phyloP scores from a whole-genome alignment of 2,888 invertebrate genomes.

The Herminia tarsipennalis region DNA sequence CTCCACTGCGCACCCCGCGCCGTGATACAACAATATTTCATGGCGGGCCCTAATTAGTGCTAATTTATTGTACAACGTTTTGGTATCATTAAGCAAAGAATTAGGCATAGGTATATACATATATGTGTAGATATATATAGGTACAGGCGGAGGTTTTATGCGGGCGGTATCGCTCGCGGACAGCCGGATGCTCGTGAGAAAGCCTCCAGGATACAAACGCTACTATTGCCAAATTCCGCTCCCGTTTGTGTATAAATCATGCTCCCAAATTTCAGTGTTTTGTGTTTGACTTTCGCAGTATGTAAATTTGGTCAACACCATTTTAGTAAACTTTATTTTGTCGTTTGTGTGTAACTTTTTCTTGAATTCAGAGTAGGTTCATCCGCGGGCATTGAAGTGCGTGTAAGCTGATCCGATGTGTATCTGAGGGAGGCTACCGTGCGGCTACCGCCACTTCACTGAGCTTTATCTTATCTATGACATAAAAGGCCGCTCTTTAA shows the following conservation, averaged over 20 bases:
- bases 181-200: neutral
- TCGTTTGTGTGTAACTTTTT: too few relatives aligned
- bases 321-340: too few relatives aligned
- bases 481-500: slow-evolving; percentile 58
- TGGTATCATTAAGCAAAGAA: slow-evolving; percentile 35
- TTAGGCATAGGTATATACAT: slow-evolving; percentile 21
- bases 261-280: neutral
- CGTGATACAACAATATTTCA: slow-evolving; percentile 25
- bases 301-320: too few relatives aligned
- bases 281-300: too few relatives aligned
- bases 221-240: slow-evolving; percentile 1
- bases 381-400: neutral
- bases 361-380: too few relatives aligned
- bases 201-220: neutral
- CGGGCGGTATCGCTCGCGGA: neutral
- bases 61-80: slow-evolving; percentile 44
- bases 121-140: slow-evolving; percentile 10
- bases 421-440: slow-evolving; percentile 22
- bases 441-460: slow-evolving; percentile 23
- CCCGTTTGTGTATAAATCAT: neutral
- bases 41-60: slow-evolving; percentile 45
- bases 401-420: slow-evolving; percentile 24
- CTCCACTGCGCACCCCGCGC: neutral
- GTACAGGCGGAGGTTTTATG: slow-evolving; percentile 1
- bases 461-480: slow-evolving; percentile 62